Base-by-base conservation (phyloP, 1,140 invertebrate genomes). In the Conus ventricosus region DNA sequence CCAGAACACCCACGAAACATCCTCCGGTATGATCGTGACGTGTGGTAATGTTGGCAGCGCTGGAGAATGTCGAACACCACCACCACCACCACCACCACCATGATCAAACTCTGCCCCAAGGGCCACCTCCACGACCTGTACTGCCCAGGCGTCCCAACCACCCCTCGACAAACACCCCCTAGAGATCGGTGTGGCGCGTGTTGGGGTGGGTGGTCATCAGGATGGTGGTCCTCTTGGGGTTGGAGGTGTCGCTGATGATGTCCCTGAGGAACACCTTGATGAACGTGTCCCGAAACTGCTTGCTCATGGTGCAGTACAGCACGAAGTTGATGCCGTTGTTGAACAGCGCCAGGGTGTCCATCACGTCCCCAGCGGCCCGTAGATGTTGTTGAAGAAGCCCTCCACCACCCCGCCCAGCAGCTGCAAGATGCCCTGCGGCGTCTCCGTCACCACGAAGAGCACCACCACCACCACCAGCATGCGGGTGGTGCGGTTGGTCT, bases 321-420 rank as follows among this genome's bases (percentile, higher is more conserved):
- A 99, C 97, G 93, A 99, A 99, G 93, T 98, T 99, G 80, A 99
- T 97, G 15, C 97, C 97, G 13, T 98, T 98, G 95, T 99, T 99
- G 88, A 99, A 95, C 11, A 99, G 95, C 0, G 98, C 98, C 87
- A 99, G 94, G n/a, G 98, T 97, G 94, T 99, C 98, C 97, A 99
- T 97, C 23, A 99, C 91, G 93, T 98, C 98, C 98, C 98, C 75
- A 98, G 91, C 96, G 92, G 95, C 80, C 82, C 91, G 89, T 95
- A 96, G 76, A 96, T 93, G 84, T 95, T 87, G 39, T 92, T 76
- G 86, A 95, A 94, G 89, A 95, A 95, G 7, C 89, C 89, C 17
- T 92, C 87, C 53, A 92, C 91, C 67, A 94, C 90, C 5, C 94
- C 94, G 51, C 90, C 93, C 20, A 95, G 89, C 15, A 95, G 91